A percentile compares a stretch with the other conserved stretches of the same genome.
Evolutionary conservation across 2,113 vertebrate genomes (phyloP).

Genomic region (Parus major): DNA sequence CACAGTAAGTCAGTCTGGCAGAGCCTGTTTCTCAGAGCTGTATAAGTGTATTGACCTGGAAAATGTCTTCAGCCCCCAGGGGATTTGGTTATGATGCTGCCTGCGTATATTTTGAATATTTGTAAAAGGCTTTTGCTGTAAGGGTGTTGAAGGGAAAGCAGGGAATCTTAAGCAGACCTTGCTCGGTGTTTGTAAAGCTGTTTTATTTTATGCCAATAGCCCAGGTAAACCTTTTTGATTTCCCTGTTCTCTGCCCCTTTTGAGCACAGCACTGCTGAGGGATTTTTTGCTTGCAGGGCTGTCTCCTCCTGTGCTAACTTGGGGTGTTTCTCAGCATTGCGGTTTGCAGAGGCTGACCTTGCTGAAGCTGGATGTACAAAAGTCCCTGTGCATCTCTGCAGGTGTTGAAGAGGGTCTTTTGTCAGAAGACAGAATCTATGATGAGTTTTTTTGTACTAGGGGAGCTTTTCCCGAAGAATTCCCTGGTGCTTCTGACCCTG

Average conservation of each 20-base stretch:
- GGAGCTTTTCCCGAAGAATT: background rate
- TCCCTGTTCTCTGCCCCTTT: background rate
- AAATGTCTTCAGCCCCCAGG: background rate
- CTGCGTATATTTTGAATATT: background rate
- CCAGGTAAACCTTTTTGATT: background rate
- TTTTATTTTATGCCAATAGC: background rate
- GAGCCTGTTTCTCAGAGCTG: background rate
- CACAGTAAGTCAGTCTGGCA: background rate
- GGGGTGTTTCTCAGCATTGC: background rate
- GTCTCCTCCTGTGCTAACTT: background rate
- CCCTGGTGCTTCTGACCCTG: background rate
- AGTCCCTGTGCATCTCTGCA: background rate
- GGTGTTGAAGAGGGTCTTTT: background rate
- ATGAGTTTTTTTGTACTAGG: background rate
- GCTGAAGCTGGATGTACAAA: background rate
- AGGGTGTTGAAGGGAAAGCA: background rate
- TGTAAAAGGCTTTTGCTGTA: background rate
- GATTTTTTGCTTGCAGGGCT: background rate
- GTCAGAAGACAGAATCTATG: background rate
- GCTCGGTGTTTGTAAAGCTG: background rate
- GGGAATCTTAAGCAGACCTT: background rate
- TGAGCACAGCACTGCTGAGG: background rate
- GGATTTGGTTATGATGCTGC: conserved; percentile 29
- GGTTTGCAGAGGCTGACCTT: background rate
- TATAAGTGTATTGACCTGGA: background rate